Conservation (phyloP, 2,888 invertebrate genomes). For the Patella pellucida region DNA sequence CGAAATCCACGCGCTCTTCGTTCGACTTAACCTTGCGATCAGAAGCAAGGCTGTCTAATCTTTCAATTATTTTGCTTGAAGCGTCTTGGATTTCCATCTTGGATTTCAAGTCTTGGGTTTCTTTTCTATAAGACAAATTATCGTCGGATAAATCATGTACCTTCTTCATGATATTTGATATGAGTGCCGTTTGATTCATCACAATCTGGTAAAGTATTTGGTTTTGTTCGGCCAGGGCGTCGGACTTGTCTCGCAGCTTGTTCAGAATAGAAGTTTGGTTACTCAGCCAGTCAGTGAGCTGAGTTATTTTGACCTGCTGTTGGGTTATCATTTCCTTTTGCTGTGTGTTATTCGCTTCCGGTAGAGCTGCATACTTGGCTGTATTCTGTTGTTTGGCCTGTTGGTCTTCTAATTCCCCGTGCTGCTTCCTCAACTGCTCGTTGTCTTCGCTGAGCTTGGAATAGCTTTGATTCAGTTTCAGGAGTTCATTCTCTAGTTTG, state of each 20-base stretch:
- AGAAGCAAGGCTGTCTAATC: conserved; percentile 32
- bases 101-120: conserved; percentile 33
- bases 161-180: conserved; percentile 53
- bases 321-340: conserved; percentile 45
- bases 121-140: conserved; percentile 42
- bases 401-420: conserved; percentile 46
- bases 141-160: conserved; percentile 50
- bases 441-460: conserved; percentile 47
- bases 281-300: conserved; percentile 45
- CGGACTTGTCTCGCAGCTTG: conserved; percentile 41
- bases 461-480: conserved; percentile 57
- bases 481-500: conserved; percentile 59
- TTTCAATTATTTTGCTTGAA: conserved; percentile 32
- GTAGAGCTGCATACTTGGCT: conserved; percentile 4
- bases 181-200: conserved; percentile 55
- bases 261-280: conserved; percentile 49
- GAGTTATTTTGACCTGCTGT: conserved; percentile 51
- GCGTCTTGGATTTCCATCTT: conserved; percentile 24
- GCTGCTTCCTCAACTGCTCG: conserved; percentile 44
- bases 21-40: neutral
- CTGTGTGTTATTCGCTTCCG: conserved; percentile 36
- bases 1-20: neutral
- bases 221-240: conserved; percentile 55
- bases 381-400: conserved; percentile 17
- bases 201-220: conserved; percentile 52